These are phyloP conservation scores for Siphlonurus alternatus DNA, from an alignment of 2,888 invertebrate genomes.

Conservation along the genomic window DNA sequence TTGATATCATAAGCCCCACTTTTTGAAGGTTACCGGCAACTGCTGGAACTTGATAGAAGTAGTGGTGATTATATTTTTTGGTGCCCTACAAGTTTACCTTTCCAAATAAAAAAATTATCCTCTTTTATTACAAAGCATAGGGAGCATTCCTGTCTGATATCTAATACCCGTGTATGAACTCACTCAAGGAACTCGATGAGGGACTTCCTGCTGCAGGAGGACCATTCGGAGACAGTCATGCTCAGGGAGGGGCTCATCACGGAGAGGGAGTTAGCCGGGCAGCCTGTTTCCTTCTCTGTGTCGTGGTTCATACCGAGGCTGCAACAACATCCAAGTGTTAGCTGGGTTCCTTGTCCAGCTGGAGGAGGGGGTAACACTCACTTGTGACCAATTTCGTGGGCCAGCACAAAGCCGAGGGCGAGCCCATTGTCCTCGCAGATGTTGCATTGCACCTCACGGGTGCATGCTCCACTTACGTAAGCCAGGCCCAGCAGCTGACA, in stretches of 20 bases:
- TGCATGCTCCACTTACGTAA: conserved; percentile 36
- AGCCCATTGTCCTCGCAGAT: conserved; percentile 38
- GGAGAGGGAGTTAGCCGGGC: conserved; percentile 20
- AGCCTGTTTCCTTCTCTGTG: conserved; percentile 19
- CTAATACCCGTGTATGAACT: conserved; percentile 17
- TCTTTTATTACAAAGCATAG: conserved; percentile 12
- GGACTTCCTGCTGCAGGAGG: conserved; percentile 31
- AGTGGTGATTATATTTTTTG: conserved; percentile 28
- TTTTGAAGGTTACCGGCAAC: no score
- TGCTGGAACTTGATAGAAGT: no score
- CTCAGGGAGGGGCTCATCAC: conserved; percentile 23
- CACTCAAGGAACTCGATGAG: conserved; percentile 36
- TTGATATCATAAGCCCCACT: no score
- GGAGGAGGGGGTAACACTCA: conserved; percentile 23
- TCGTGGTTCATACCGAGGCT: conserved; percentile 25
- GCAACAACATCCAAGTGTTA: no score
- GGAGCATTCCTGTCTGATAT: background rate
- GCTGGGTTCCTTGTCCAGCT: no score
- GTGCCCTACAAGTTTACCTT: conserved; percentile 39
- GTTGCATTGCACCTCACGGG: conserved; percentile 32
- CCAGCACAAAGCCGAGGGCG: conserved; percentile 35
- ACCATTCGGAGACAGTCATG: conserved; percentile 30
- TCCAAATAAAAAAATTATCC: conserved; percentile 28
- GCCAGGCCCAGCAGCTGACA: conserved; percentile 34
- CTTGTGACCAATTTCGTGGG: conserved; percentile 42